Evolutionary conservation across 1,140 invertebrate genomes (phyloP), one percentile per base, ranked within the genome.

Genomic region (Propsilocerus akamusi): DNA sequence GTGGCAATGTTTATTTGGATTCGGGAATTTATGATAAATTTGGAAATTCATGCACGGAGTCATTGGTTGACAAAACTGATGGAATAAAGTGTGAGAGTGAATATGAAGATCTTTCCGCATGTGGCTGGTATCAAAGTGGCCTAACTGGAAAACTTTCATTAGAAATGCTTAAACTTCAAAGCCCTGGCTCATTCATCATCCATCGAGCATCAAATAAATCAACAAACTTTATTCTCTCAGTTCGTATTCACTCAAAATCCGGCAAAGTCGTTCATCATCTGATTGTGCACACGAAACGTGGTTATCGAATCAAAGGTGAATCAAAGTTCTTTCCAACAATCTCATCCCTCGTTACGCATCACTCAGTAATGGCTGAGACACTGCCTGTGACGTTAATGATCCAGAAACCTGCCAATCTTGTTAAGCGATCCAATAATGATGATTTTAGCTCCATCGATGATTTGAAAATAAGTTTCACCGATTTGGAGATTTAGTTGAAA

Each of bases 351-450:
- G 91, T 97, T 59, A 88, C 86, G 17, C 90, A 94, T 68, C 89
- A 93, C 68, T 91, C 86, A 53, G 88, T 94, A 50, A 93, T 94
- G 89, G 85, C 83, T 25, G 90, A 94, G 71, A 74, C 95, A 58
- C 72, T 97, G 58, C 93, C 93, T 4, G 89, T 89, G 66, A 85
- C 90, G 5, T 71, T 97, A 51, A 83, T 83, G 5, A 67, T 91
- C 50, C 80, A 72, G 83, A 34, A 82, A 83, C 34, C 7, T 22
- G 34, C 14, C n/a, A 41, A 5, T 41, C 17, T 4, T 37, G n/a
- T 17, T 37, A 37, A 17, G 11, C n/a, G n/a, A n/a, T n/a, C n/a
- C n/a, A 4, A 37, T 37, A 37, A 41, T 41, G 34, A 41, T 41
- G 34, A 41, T 41, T 41, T 41, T 17, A 41, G 34, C 22, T 17